Evolutionary conservation across 2,113 vertebrate species (phyloP), one percentile per base, ranked within the genome.

Genomic region (Pedetes capensis): DNA sequence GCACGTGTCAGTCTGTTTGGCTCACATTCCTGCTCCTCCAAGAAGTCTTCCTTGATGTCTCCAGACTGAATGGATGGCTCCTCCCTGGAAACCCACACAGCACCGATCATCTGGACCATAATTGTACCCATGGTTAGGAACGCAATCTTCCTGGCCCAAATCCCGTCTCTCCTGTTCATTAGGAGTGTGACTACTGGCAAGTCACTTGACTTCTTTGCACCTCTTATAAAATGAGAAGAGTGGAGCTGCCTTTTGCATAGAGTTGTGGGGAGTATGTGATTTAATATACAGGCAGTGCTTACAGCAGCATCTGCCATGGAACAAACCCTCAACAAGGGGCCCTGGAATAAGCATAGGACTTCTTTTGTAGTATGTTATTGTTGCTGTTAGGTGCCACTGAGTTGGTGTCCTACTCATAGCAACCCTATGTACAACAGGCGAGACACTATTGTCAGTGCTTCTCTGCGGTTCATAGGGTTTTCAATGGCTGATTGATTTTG

Each of bases 31-130:
- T 72, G 2, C 47, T 88, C 61, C 17, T 78, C 89, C 63, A 68
- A 79, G 89, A 94, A 95, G 93, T 3, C 16, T 42, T 76, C 81
- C 49, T 87, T 42, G 66, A 59, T 39, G 47, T 89, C 75, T 93
- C 22, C 59, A 94, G 57, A 29, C 34, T 32, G 68, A 69, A 53
- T 5, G 29, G 20, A n/a, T 32, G 55, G 39, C 12, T 71, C 6
- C 71, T 78, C 55, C 57, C 75, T 80, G 29, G 81, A 64, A 75
- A 39, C 4, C 51, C 27, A 37, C 16, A 47, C 34, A 42, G 20
- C 37, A 14, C 18, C n/a, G 37, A 71, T 22, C 53, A 69, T 42
- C 8, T 0, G 2, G 42, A 88, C 7, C 18, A 47, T 32, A 76
- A 42, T 59, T 5, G 6, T 23, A 29, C 3, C 61, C 76, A 42